These are phyloP conservation scores for Amaurobius ferox DNA, from an alignment of 2,888 invertebrate species.

Conservation along the genomic window DNA sequence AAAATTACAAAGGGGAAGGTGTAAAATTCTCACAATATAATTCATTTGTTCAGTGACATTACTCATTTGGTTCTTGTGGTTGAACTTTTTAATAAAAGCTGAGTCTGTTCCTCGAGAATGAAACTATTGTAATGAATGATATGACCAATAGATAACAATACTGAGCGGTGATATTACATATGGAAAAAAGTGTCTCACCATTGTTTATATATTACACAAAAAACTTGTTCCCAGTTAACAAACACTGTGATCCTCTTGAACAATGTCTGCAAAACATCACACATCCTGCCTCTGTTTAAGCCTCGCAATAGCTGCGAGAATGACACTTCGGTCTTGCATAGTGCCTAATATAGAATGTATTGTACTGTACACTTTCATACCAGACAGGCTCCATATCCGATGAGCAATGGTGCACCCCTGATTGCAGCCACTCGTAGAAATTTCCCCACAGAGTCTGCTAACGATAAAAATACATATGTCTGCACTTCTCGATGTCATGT, in stretches of 20 bases:
- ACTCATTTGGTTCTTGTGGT: constrained; percentile 30
- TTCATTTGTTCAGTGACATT: constrained; percentile 62
- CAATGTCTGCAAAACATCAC: constrained; percentile 13
- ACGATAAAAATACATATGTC: constrained; percentile 70
- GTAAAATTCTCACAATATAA: constrained; percentile 50
- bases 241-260: constrained; percentile 49
- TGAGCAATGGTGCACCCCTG: neutral
- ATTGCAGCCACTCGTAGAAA: neutral
- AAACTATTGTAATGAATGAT: constrained; percentile 60
- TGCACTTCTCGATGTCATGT: constrained; percentile 65
- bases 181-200: constrained; percentile 47
- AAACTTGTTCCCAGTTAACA: constrained; percentile 64
- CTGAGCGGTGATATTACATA: constrained; percentile 59
- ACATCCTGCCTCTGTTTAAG: constrained; percentile 21
- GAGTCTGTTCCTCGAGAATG: constrained; percentile 44
- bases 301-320: neutral
- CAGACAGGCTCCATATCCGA: constrained; percentile 10
- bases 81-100: constrained; percentile 18
- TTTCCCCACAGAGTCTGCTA: constrained; percentile 20
- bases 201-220: constrained; percentile 52
- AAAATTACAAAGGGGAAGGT: constrained; percentile 19
- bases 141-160: constrained; percentile 70
- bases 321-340: constrained; percentile 44
- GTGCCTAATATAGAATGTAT: constrained; percentile 24
- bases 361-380: constrained; percentile 44